Evolutionary conservation across 2,113 vertebrate species (phyloP).

Genomic region (Channa argus): DNA sequence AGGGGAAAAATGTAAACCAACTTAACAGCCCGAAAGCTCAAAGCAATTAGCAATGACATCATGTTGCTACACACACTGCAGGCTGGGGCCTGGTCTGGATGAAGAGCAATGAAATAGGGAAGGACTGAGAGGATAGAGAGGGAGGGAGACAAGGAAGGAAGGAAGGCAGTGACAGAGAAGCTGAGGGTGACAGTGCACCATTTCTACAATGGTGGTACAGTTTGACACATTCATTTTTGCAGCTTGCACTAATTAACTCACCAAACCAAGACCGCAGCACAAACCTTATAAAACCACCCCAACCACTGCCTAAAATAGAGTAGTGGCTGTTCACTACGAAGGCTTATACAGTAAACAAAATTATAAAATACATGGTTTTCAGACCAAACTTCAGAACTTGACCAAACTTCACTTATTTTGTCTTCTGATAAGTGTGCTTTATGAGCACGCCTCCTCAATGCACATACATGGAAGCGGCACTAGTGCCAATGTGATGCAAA

Average conservation of each 20-base stretch:
- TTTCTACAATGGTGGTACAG: conserved; percentile 56
- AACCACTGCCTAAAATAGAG: conserved; percentile 27
- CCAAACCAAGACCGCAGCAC: conserved; percentile 31
- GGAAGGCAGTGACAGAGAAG: conserved; percentile 15
- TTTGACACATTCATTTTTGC: conserved; percentile 54
- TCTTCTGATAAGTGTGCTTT: neutral
- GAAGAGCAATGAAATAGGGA: conserved; percentile 28
- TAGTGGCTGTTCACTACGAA: conserved; percentile 18
- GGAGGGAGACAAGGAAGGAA: conserved; percentile 17
- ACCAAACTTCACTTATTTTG: neutral
- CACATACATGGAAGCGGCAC: neutral
- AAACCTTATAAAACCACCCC: conserved; percentile 22
- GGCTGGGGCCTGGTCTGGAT: conserved; percentile 37
- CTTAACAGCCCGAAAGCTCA: conserved; percentile 49
- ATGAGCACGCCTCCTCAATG: neutral
- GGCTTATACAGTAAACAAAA: neutral
- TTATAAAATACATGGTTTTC: neutral
- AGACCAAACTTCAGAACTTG: neutral
- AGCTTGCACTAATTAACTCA: conserved; percentile 43
- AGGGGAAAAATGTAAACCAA: conserved; percentile 55
- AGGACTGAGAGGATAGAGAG: conserved; percentile 26
- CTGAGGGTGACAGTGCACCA: conserved; percentile 72
- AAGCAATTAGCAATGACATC: conserved; percentile 69
- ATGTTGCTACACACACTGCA: conserved; percentile 40
- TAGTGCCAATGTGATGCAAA: conserved; percentile 38